Percentiles rank a stretch among this genome's conserved stretches.
Evolutionary conservation across 2,797 vertebrate genomes (phyloP).

Genomic region (Thaleichthys pacificus): DNA sequence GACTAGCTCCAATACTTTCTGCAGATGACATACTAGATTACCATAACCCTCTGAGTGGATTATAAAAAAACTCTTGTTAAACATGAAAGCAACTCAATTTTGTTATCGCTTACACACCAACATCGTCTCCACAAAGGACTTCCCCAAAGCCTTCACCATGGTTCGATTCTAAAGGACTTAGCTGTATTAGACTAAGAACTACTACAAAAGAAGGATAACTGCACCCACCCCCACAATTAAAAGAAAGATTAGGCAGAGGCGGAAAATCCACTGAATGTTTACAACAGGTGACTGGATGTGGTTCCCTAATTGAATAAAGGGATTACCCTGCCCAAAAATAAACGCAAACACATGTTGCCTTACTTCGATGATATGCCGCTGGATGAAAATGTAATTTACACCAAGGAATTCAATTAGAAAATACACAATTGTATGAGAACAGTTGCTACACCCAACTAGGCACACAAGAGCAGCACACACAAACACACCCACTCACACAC

Average conservation of each 20-base stretch:
- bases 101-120: slow-evolving; percentile 65
- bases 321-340: slow-evolving; percentile 20
- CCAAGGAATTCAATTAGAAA: slow-evolving; percentile 9
- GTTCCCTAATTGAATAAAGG: slow-evolving; percentile 33
- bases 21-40: slow-evolving; percentile 41
- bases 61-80: slow-evolving; percentile 64
- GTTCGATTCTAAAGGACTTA: slow-evolving; percentile 72
- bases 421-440: not conserved
- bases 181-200: slow-evolving; percentile 63
- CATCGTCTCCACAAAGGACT: slow-evolving; percentile 66
- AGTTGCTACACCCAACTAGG: too few species aligned
- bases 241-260: slow-evolving; percentile 58
- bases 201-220: slow-evolving; percentile 64
- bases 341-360: slow-evolving; percentile 8
- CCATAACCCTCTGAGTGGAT: slow-evolving; percentile 54
- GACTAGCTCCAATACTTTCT: slow-evolving; percentile 26
- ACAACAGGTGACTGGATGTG: slow-evolving; percentile 46
- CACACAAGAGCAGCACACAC: not conserved
- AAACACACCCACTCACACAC: not conserved
- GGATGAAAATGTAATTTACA: not conserved
- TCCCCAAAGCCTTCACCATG: slow-evolving; percentile 64
- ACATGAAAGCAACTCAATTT: slow-evolving; percentile 70
- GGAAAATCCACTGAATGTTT: slow-evolving; percentile 60
- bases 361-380: slow-evolving; percentile 1
- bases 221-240: slow-evolving; percentile 66